Evolutionary conservation across 1,140 invertebrate genomes (phyloP).

Genomic region (Ylistrum balloti): DNA sequence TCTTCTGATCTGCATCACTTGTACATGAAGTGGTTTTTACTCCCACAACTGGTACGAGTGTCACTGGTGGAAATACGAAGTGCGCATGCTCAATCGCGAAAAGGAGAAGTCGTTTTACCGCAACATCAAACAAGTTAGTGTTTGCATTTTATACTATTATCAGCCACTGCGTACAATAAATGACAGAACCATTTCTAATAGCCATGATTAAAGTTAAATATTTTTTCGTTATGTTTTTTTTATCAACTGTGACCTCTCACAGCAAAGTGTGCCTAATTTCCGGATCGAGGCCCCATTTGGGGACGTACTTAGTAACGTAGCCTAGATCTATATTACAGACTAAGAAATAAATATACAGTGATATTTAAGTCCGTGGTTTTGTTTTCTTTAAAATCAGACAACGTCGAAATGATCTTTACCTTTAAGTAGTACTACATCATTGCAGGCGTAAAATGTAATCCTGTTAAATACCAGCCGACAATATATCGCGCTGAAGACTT

Average conservation of each 20-base stretch:
- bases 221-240: background rate
- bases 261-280: background rate
- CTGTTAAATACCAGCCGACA: too few relatives aligned
- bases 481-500: too few relatives aligned
- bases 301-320: too few relatives aligned
- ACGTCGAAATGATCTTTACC: too few relatives aligned
- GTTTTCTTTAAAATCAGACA: too few relatives aligned
- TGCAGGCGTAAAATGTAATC: too few relatives aligned
- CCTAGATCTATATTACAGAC: too few relatives aligned
- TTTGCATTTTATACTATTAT: background rate
- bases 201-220: background rate
- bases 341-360: too few relatives aligned
- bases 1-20: background rate
- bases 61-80: background rate
- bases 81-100: conserved; percentile 28
- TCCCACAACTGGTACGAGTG: conserved; percentile 37
- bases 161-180: background rate
- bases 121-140: background rate
- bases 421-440: too few relatives aligned
- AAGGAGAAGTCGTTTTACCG: background rate
- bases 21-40: background rate
- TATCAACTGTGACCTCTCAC: background rate
- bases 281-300: conserved; percentile 23
- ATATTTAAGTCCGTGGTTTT: too few relatives aligned
- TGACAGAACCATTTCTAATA: background rate